A percentile compares a stretch with the other conserved stretches of the same genome.
Evolutionary conservation across 2,888 invertebrate genomes (phyloP).

Genomic region (Dermolepida albohirtum): DNA sequence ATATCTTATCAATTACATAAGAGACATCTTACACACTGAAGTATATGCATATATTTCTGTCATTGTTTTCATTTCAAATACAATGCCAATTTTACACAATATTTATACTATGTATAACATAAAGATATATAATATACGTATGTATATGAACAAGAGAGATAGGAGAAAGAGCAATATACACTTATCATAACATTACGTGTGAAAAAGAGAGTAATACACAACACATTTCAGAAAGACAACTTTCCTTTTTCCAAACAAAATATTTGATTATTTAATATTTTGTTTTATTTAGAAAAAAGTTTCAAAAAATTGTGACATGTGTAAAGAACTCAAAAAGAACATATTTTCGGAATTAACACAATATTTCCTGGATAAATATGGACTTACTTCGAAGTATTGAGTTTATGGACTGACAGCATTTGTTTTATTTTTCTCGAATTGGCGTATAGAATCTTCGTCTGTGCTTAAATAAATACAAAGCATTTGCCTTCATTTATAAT

Average conservation of each 20-base stretch:
- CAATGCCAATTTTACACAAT: constrained; percentile 31
- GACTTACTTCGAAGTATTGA: constrained; percentile 18
- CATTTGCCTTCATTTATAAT: no score
- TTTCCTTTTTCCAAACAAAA: constrained; percentile 5
- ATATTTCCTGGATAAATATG: constrained; percentile 23
- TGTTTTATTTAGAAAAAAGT: constrained; percentile 13
- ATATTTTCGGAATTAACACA: constrained; percentile 3
- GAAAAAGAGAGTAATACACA: neutral
- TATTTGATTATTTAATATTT: constrained; percentile 9
- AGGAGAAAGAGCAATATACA: constrained; percentile 24
- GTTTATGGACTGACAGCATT: constrained; percentile 9
- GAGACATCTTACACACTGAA: constrained; percentile 32
- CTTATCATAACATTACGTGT: constrained; percentile 23
- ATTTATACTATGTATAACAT: constrained; percentile 16
- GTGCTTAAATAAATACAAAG: no score
- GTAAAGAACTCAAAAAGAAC: neutral
- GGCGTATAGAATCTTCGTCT: no score
- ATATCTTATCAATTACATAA: constrained; percentile 22
- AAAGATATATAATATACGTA: constrained; percentile 22
- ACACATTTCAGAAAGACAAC: neutral
- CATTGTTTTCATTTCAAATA: constrained; percentile 35
- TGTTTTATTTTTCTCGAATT: no score
- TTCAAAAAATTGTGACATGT: neutral
- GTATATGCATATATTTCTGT: constrained; percentile 32
- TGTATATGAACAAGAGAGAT: constrained; percentile 17